Conservation (phyloP, 2,797 vertebrate species). For the Rhinophrynus dorsalis region DNA sequence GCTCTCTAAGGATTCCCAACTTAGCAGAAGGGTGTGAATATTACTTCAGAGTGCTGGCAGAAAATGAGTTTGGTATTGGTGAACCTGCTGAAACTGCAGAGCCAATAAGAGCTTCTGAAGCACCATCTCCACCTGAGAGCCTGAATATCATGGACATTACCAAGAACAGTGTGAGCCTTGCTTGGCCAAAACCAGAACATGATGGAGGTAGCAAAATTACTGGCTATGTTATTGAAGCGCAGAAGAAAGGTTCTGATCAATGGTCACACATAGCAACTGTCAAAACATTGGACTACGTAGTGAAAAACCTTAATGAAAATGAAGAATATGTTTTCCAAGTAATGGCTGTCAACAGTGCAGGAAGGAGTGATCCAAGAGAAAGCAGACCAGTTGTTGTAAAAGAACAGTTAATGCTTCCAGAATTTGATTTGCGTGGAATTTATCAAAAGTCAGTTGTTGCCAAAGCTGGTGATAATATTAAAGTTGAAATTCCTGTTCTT, state of each 20-base stretch:
- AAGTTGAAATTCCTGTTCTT: slow-evolving; percentile 94
- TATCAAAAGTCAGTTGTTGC: slow-evolving; percentile 91
- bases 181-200: slow-evolving; percentile 95
- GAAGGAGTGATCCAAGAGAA: slow-evolving; percentile 88
- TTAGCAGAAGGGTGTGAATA: slow-evolving; percentile 94
- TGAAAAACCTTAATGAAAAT: slow-evolving; percentile 92
- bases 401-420: slow-evolving; percentile 87
- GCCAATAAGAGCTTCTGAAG: slow-evolving; percentile 90
- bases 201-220: slow-evolving; percentile 95
- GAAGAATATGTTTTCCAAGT: slow-evolving; percentile 95
- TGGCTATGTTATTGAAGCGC: slow-evolving; percentile 95
- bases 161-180: slow-evolving; percentile 85
- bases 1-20: slow-evolving; percentile 81
- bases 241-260: slow-evolving; percentile 91
- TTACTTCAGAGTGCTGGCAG: slow-evolving; percentile 94
- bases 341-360: slow-evolving; percentile 94
- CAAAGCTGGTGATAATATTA: slow-evolving; percentile 93
- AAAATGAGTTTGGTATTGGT: slow-evolving; percentile 97
- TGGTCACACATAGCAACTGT: slow-evolving; percentile 91
- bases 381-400: slow-evolving; percentile 87
- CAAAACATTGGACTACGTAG: slow-evolving; percentile 85
- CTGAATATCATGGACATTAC: slow-evolving; percentile 92
- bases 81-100: slow-evolving; percentile 89
- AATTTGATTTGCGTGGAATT: slow-evolving; percentile 90
- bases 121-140: slow-evolving; percentile 88